A percentile compares a stretch with the other conserved stretches of the same genome.
Conservation (phyloP, 2,113 vertebrate species). For the Ancistrus triradiatus region DNA sequence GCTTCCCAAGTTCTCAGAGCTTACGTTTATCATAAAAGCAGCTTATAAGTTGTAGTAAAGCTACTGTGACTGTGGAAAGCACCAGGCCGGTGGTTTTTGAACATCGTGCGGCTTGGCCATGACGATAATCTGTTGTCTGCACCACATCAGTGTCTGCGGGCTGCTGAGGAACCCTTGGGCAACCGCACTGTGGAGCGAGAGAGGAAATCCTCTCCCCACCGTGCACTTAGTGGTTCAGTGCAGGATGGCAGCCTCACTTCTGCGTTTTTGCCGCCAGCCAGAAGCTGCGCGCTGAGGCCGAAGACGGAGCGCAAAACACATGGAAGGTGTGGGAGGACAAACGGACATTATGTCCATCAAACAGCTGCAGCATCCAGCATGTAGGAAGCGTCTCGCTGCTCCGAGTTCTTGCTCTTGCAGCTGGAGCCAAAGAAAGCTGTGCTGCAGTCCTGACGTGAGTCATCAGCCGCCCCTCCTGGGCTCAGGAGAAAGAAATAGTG, state of each 20-base stretch:
- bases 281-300: not conserved
- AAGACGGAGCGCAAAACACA: not conserved
- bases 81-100: not conserved
- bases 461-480: not conserved
- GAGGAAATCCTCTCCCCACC: not conserved
- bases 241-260: not conserved
- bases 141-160: not conserved
- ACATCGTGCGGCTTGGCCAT: not conserved
- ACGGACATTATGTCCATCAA: not conserved
- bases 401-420: not conserved
- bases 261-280: not conserved
- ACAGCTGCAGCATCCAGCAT: not conserved
- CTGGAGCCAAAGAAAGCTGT: slow-evolving; percentile 1
- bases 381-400: not conserved
- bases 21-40: too few relatives aligned
- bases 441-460: slow-evolving; percentile 21
- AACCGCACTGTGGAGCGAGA: not conserved
- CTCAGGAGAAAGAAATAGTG: not conserved
- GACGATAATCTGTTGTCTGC: not conserved
- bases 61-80: not conserved
- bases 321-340: not conserved
- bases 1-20: too few relatives aligned
- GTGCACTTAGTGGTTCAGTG: not conserved
- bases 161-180: not conserved
- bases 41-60: too few relatives aligned